phyloP scores from a whole-genome alignment of 2,113 vertebrate genomes.

The Peromyscus leucopus region DNA sequence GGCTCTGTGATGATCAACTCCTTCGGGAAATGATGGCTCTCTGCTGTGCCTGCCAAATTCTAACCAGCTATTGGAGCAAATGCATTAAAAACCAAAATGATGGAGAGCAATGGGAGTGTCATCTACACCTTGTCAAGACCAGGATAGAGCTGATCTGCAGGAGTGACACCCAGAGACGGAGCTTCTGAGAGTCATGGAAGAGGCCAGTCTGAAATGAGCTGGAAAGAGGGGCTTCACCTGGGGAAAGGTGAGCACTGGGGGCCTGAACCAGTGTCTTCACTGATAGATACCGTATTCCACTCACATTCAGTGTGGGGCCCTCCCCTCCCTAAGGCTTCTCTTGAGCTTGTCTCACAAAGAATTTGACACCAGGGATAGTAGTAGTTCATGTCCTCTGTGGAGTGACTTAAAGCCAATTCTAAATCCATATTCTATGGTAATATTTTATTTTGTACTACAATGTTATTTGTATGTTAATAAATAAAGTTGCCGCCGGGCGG shows the following conservation, averaged over 20 bases:
- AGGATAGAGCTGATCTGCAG: not conserved
- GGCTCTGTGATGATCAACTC: not conserved
- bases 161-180: not conserved
- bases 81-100: not conserved
- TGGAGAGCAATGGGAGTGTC: not conserved
- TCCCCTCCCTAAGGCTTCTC: not conserved
- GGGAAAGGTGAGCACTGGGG: not conserved
- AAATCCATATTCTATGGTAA: not conserved
- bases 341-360: not conserved
- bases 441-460: too few species aligned
- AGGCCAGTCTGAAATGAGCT: not conserved
- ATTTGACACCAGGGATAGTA: not conserved
- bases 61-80: not conserved
- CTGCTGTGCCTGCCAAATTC: not conserved
- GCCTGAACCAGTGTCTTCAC: not conserved
- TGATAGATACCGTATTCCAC: not conserved
- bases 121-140: not conserved
- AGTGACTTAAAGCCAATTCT: not conserved
- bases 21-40: not conserved
- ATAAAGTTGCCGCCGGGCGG: too few species aligned
- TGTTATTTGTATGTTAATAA: too few species aligned
- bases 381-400: not conserved
- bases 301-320: not conserved
- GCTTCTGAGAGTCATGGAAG: not conserved
- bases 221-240: not conserved